Evolutionary conservation across 2,797 vertebrate genomes (phyloP).

Genomic region (Urocyon cinereoargenteus): DNA sequence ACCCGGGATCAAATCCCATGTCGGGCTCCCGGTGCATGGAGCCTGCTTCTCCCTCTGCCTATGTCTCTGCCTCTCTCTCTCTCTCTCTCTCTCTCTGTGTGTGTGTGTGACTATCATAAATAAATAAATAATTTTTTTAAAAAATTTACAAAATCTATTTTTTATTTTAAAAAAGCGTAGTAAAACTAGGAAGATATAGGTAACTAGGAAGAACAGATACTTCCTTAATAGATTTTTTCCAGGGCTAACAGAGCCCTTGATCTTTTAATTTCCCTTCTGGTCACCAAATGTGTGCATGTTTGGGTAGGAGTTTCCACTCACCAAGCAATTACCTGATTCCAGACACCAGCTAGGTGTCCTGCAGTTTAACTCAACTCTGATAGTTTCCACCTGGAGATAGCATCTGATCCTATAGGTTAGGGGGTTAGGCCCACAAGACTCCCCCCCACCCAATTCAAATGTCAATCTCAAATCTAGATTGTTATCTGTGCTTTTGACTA

Average conservation of each 20-base stretch:
- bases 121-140: too few relatives aligned
- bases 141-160: background rate
- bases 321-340: too few relatives aligned
- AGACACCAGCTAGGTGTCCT: too few relatives aligned
- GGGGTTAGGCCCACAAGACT: background rate
- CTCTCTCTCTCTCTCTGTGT: too few relatives aligned
- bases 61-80: too few relatives aligned
- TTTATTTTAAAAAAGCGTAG: background rate
- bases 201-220: background rate
- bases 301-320: background rate
- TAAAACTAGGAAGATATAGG: background rate
- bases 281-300: background rate
- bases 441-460: background rate
- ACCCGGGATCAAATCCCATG: too few relatives aligned
- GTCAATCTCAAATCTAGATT: background rate
- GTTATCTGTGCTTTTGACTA: background rate
- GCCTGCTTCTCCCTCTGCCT: too few relatives aligned
- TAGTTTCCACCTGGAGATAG: background rate
- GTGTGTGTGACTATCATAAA: too few relatives aligned
- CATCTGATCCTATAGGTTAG: background rate
- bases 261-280: background rate
- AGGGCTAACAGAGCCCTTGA: background rate
- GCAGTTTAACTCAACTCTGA: too few relatives aligned
- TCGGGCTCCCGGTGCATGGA: too few relatives aligned
- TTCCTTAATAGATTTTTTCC: background rate